These are phyloP conservation scores for Myotis davidii DNA, from an alignment of 2,113 vertebrate species.

Conservation along the genomic window DNA sequence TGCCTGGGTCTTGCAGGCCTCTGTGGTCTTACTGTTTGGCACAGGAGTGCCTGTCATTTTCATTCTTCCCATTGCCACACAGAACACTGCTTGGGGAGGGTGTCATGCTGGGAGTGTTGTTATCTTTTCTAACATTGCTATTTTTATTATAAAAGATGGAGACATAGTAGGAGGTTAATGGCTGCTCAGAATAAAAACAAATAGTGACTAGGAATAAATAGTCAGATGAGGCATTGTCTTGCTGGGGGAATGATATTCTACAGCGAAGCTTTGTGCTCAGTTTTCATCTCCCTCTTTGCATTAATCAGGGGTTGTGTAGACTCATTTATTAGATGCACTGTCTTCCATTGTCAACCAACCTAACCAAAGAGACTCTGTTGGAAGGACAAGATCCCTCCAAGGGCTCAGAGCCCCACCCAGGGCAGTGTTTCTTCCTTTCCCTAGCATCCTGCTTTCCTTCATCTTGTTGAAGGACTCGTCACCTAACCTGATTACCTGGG, in stretches of 20 bases:
- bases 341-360: background rate
- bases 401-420: background rate
- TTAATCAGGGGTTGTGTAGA: background rate
- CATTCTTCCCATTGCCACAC: slow-evolving; percentile 44
- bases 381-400: background rate
- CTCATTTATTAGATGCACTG: background rate
- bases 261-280: background rate
- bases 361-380: background rate
- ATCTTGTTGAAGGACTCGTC: no score
- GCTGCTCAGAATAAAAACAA: slow-evolving; percentile 78
- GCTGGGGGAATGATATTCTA: slow-evolving; percentile 55
- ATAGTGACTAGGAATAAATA: slow-evolving; percentile 75
- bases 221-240: slow-evolving; percentile 68
- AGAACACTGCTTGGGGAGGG: slow-evolving; percentile 7
- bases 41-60: slow-evolving; percentile 51
- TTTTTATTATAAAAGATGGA: slow-evolving; percentile 77
- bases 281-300: background rate
- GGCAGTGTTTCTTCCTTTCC: background rate
- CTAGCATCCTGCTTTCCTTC: background rate
- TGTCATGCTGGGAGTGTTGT: slow-evolving; percentile 46
- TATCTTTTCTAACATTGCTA: slow-evolving; percentile 60
- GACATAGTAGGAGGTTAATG: slow-evolving; percentile 78
- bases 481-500: background rate
- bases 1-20: background rate
- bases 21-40: slow-evolving; percentile 16